These are phyloP conservation scores for Trichonephila clavata DNA, from an alignment of 1,140 invertebrate genomes.

Conservation along the genomic window DNA sequence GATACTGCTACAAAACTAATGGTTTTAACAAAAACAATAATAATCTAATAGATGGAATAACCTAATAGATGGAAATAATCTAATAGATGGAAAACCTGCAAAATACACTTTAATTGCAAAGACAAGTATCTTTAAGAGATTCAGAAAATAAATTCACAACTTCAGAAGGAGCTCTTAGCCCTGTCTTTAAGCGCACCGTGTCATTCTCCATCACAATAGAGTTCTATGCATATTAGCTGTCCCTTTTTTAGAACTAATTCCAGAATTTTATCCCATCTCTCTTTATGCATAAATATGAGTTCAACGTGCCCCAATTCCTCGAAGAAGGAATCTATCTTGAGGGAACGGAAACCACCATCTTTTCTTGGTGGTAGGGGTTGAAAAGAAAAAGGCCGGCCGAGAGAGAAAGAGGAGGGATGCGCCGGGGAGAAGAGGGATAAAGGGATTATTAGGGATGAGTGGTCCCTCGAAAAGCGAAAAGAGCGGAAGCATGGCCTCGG, in stretches of 20 bases:
- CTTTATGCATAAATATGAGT: not conserved
- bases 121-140: too few species aligned
- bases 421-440: constrained; percentile 3
- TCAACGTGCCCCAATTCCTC: not conserved
- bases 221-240: not conserved
- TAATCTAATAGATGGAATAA: too few species aligned
- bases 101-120: too few species aligned
- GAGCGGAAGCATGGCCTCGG: constrained; percentile 44
- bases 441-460: constrained; percentile 58
- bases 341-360: constrained; percentile 1
- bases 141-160: too few species aligned
- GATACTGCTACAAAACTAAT: too few species aligned
- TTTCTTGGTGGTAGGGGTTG: not conserved
- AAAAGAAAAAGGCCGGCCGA: not conserved
- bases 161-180: too few species aligned
- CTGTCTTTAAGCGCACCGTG: too few species aligned
- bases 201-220: too few species aligned
- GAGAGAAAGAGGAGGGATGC: not conserved
- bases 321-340: not conserved
- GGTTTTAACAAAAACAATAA: too few species aligned
- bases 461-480: constrained; percentile 53
- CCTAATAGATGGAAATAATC: too few species aligned
- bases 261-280: not conserved
- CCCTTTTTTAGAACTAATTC: not conserved
- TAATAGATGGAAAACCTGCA: too few species aligned